Evolutionary conservation across 2,888 invertebrate species (phyloP), one percentile per base, ranked within the genome.

Genomic region (Noctua pronuba): DNA sequence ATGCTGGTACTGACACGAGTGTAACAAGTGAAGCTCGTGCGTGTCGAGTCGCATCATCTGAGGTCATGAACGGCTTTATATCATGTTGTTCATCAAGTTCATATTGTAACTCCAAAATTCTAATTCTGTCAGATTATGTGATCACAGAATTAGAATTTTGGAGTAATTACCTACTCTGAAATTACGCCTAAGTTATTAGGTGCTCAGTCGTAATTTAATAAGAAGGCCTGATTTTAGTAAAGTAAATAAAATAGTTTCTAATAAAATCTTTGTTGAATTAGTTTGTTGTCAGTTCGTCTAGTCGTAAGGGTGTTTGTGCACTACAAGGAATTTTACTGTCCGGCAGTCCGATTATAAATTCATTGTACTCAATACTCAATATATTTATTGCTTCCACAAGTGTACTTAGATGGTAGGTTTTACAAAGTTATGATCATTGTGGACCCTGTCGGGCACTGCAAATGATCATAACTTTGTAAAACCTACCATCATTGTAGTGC

Each of bases 101-200:
- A 58, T 6, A 58, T 13, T 28, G 28, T 28, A 28, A 6, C 16
- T 18, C 7, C 28, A 7, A 58, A 28, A 58, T 58, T 58, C 28
- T 55, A 58, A 2, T 16, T 28, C 28, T 13, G 6, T n/a, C n/a
- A 58, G 28, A 13, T 58, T 58, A 16, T 52, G 52, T 10, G 24
- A 24, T 8, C n/a, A 52, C 3, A 38, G 49, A 67, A 31, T 38
- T 38, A 21, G 62, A 38, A 74, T 71, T 58, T 31, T 55, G 11
- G 7, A 31, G 38, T 65, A 72, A 46, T 72, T 38, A 67, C n/a
- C 18, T 60, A 31, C 60, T 66, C 38, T 68, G n/a, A 60, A 67
- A 77, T 77, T 1, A 49, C 3, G 55, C 21, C 46, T 58, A 6
- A 31, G 11, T 75, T 46, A 24, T 52, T 49, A 18, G 38, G 1